Conservation (phyloP, 2,888 invertebrate species). For the Cheilosia soror region DNA sequence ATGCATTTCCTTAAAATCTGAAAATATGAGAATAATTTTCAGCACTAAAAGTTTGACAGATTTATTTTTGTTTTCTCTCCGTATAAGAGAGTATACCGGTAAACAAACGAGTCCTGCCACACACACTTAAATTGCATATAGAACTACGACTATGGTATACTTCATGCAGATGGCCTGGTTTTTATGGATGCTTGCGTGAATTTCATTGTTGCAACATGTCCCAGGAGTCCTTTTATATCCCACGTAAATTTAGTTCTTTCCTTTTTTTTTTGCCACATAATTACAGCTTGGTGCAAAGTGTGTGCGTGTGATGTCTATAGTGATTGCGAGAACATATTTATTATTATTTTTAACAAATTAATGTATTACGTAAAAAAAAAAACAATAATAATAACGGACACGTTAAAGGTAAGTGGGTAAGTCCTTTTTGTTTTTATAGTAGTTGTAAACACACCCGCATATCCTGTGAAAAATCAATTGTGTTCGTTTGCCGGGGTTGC, state of each 20-base stretch:
- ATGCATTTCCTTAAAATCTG: conserved; percentile 58
- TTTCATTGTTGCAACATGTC: conserved; percentile 35
- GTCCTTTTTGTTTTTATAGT: conserved; percentile 37
- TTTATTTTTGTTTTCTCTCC: neutral
- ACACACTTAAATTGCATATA: conserved; percentile 12
- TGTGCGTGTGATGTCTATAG: neutral
- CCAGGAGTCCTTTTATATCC: conserved; percentile 5
- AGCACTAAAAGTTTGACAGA: conserved; percentile 48
- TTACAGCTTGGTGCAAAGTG: conserved; percentile 30
- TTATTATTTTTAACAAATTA: conserved; percentile 44
- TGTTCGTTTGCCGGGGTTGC: neutral
- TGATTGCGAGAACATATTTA: conserved; percentile 17
- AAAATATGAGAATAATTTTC: conserved; percentile 52
- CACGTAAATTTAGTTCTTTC: conserved; percentile 7
- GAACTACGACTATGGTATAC: neutral
- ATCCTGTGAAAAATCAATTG: conserved; percentile 1
- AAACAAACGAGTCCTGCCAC: conserved; percentile 25
- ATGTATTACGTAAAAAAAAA: conserved; percentile 32
- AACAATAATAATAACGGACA: conserved; percentile 30
- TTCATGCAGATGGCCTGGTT: conserved; percentile 58
- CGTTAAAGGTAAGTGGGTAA: conserved; percentile 38
- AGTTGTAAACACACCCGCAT: conserved; percentile 24
- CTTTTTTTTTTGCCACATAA: neutral
- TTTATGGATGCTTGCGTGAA: conserved; percentile 63
- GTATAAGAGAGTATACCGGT: neutral